phyloP scores from a whole-genome alignment of 2,797 vertebrate genomes.

The Lepus townsendii region DNA sequence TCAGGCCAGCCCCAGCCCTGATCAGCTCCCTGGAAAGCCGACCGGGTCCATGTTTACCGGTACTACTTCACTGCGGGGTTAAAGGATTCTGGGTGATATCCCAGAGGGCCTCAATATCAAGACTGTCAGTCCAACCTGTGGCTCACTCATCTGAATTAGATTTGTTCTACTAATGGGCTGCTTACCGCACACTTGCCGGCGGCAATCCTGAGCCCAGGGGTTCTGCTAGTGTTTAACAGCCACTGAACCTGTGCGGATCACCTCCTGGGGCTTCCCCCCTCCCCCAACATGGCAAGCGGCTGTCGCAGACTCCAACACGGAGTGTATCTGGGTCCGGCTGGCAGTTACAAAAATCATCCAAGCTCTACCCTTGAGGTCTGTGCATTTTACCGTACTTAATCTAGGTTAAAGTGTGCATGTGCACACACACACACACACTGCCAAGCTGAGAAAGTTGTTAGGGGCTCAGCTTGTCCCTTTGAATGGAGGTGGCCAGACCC shows the following conservation, averaged over 20 bases:
- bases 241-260: background rate
- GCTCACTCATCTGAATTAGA: constrained; percentile 30
- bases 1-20: background rate
- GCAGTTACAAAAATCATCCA: background rate
- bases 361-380: background rate
- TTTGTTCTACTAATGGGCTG: background rate
- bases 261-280: background rate
- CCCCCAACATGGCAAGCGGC: background rate
- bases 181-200: background rate
- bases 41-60: background rate
- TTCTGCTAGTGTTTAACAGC: background rate
- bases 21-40: background rate
- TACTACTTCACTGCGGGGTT: too few species aligned
- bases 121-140: background rate
- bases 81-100: background rate
- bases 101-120: constrained; percentile 15
- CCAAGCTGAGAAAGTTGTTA: background rate
- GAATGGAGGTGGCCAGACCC: background rate
- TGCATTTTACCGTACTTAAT: constrained; percentile 13
- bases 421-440: too few species aligned
- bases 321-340: background rate
- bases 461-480: background rate
- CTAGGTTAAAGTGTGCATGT: too few species aligned
- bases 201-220: background rate
- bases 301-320: background rate